Evolutionary conservation across 2,888 invertebrate genomes (phyloP), one percentile per base, ranked within the genome.

Genomic region (Plebejus anna): DNA sequence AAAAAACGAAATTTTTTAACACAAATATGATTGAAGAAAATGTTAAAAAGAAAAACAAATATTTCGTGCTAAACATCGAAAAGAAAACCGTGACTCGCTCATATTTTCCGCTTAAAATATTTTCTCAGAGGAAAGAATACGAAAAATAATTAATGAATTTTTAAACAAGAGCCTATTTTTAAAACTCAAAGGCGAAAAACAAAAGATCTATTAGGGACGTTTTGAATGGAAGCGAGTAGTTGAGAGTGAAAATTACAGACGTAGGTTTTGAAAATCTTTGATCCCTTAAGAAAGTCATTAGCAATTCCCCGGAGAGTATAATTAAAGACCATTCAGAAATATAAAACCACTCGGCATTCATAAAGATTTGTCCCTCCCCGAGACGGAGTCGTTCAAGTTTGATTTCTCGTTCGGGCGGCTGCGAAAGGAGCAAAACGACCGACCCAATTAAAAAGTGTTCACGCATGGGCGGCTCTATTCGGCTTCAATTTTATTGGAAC

Each of bases 391-490:
- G 82, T 84, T 87, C 84, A 88, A 91, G 89, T 89, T 88, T 88
- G 84, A 89, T 90, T 90, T 87, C 86, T 85, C 90, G 86, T 89
- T 88, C 86, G 87, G 86, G 82, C 86, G 87, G 82, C 85, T 85
- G 85, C 84, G 83, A 89, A 90, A 89, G 86, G 85, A 90, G 84
- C 88, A 91, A 89, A 91, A 90, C 89, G 86, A 86, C 86, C 82
- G 86, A 89, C 88, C 90, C 93, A 93, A 93, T 93, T 94, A 92
- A 93, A 92, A 92, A 91, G 88, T 92, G 89, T 92, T 92, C 91
- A 91, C 89, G 92, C 93, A 92, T 91, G 90, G 90, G 82, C 86
- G 85, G 86, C 84, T 90, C 90, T 90, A 89, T 91, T 91, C 90
- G 86, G 84, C 85, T 88, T 87, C 87, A 87, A 89, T 92, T 93